phyloP scores from a whole-genome alignment of 2,113 vertebrate genomes.

The Pteruthius melanotis region DNA sequence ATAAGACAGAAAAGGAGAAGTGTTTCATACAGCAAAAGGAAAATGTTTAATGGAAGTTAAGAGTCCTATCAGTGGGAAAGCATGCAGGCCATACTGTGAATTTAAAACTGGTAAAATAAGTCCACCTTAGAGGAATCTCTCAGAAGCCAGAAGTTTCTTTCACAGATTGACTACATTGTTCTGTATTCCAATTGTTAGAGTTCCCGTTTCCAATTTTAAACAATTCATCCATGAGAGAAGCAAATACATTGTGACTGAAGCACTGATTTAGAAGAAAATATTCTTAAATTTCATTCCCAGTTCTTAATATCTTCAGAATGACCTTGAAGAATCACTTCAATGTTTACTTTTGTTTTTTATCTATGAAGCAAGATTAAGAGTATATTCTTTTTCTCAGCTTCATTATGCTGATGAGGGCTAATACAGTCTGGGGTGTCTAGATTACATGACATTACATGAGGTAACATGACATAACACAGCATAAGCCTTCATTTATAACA shows the following conservation, averaged over 20 bases:
- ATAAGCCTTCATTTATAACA: background rate
- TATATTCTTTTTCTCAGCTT: background rate
- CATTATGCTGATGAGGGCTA: background rate
- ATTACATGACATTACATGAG: background rate
- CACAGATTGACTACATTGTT: background rate
- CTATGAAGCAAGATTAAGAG: background rate
- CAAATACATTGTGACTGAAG: background rate
- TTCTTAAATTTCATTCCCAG: background rate
- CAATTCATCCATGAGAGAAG: background rate
- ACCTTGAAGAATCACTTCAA: background rate
- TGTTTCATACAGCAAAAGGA: background rate
- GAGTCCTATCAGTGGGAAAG: background rate
- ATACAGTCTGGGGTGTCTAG: background rate
- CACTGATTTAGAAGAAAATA: background rate
- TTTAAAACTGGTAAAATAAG: background rate
- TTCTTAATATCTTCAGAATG: background rate
- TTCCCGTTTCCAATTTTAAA: constrained; percentile 1
- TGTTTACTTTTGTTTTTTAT: background rate
- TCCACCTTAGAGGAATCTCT: background rate
- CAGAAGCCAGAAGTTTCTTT: background rate
- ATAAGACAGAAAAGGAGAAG: background rate
- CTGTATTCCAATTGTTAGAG: background rate
- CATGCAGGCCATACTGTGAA: background rate
- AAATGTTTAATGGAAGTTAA: background rate
- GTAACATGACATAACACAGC: background rate